Conservation (phyloP, 2,888 invertebrate genomes). For the Entomobrya multifasciata region DNA sequence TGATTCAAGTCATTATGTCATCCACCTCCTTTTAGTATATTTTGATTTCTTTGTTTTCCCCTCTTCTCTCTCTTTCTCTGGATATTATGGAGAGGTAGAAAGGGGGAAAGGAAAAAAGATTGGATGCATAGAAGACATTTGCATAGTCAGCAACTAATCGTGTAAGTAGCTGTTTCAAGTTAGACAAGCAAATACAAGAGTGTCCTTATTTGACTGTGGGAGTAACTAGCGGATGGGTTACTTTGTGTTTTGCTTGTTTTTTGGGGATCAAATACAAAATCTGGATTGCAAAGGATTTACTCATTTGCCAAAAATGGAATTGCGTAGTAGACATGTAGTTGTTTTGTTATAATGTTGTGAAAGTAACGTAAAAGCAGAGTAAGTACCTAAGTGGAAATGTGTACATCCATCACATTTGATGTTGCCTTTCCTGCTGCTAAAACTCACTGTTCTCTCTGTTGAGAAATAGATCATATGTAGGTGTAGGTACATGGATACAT, state of each 20-base stretch:
- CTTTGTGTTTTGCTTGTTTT: neutral
- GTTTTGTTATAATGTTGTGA: neutral
- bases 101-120: neutral
- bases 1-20: neutral
- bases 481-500: too few species aligned
- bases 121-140: neutral
- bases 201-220: neutral
- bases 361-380: too few species aligned
- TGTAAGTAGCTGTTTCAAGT: neutral
- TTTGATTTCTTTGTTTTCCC: neutral
- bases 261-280: conserved; percentile 53
- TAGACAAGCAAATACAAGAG: neutral
- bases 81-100: too few species aligned
- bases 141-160: neutral
- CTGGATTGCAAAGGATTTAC: conserved; percentile 34
- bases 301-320: conserved; percentile 48
- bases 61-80: neutral
- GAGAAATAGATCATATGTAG: conserved; percentile 20
- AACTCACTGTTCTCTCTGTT: neutral
- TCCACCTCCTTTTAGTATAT: neutral
- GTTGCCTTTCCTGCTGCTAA: neutral
- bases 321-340: neutral
- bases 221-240: conserved; percentile 6
- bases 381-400: neutral
- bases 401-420: conserved; percentile 49